Evolutionary conservation across 2,888 invertebrate species (phyloP), one percentile per base, ranked within the genome.

Genomic region (Dicyrtomina minuta): DNA sequence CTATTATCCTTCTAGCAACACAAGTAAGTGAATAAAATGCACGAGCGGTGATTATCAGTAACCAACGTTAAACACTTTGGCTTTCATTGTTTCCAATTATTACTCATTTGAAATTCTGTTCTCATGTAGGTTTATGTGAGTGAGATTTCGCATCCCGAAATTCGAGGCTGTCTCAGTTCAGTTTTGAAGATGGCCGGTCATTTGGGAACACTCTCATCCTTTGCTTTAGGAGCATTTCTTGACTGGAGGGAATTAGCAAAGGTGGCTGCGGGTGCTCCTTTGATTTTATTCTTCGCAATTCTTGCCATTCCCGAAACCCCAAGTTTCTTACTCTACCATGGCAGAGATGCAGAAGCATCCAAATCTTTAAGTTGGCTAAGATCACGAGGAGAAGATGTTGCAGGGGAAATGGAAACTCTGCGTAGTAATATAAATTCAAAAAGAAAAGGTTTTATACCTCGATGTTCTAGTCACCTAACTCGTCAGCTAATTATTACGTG

Each of bases 261-360:
- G 43, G 86, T 92, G 74, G 91, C 92, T 73, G 88, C 91, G 10
- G 85, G 90, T 44, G 90, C 91, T 10, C 91, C 92, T 1, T 84
- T 91, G 66, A 86, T 91, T 72, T 87, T 92, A 72, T 89, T 92
- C 82, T 76, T 84, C 17, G 88, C 89, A 6, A 88, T 90, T 68
- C 86, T 90, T 64, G 89, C 88, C 81, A 88, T 93, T 79, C 94
- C 94, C 39, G 95, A 96, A 84, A 93, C 93, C 46, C 95, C 95
- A 17, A 90, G 92, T 80, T 92, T 89, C 82, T 85, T 92, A 72
- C 88, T 92, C 3, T 85, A 91, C 1, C 87, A 88, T 66, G 91
- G 91, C 1, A 86, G 88, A 79, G 90, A 91, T 79, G 87, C 88
- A 73, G 92, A 91, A 75, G 86, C 86, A 1, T 86, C 88, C 53